Conservation (phyloP, 1,140 invertebrate species). For the Lucilia sericata region DNA sequence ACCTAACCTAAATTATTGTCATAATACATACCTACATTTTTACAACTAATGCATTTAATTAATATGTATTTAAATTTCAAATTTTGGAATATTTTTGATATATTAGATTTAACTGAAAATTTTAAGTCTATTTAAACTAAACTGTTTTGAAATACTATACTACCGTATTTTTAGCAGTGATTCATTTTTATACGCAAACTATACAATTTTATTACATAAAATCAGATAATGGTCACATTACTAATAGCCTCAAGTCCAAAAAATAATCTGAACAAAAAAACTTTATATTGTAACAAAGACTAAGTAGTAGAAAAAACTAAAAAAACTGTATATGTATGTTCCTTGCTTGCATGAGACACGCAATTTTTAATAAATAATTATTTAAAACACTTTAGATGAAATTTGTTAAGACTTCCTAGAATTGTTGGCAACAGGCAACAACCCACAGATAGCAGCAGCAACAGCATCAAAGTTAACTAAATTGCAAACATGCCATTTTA, state of each 20-base stretch:
- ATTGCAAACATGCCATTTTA: not conserved
- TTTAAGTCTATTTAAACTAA: not conserved
- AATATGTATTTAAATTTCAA: no score
- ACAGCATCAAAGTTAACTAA: not conserved
- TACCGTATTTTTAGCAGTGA: not conserved
- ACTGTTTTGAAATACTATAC: not conserved
- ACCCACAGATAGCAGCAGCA: not conserved
- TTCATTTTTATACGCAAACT: not conserved
- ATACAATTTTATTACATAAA: not conserved
- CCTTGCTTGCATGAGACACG: slow-evolving; percentile 29
- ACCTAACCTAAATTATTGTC: no score
- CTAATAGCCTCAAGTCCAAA: not conserved
- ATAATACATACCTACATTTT: no score
- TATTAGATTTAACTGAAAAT: no score
- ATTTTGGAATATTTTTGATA: no score
- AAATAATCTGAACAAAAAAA: not conserved
- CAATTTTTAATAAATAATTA: slow-evolving; percentile 36
- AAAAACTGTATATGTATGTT: not conserved
- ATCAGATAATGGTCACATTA: slow-evolving; percentile 27
- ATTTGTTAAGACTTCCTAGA: slow-evolving; percentile 31
- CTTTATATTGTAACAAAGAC: not conserved
- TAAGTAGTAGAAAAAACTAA: not conserved
- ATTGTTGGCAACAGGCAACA: slow-evolving; percentile 18
- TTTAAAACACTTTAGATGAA: slow-evolving; percentile 37
- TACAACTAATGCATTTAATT: no score